Evolutionary conservation across 2,797 vertebrate species (phyloP).

Genomic region (Champsocephalus esox): DNA sequence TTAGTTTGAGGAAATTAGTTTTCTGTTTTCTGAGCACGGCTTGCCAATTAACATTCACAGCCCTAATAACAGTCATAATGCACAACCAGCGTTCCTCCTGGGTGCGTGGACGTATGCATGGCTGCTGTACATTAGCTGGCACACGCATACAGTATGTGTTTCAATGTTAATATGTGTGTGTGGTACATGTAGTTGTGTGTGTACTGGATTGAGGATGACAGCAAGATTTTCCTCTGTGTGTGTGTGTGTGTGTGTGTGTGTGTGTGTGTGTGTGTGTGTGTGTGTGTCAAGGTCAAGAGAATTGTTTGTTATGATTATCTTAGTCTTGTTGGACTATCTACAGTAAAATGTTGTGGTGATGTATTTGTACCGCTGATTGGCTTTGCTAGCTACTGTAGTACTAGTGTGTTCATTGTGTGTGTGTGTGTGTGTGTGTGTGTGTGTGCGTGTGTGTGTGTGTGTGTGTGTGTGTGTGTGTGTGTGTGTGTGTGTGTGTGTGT

Average conservation of each 20-base stretch:
- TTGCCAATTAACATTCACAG: conserved; percentile 68
- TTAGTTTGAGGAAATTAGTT: conserved; percentile 66
- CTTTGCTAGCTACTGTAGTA: conserved; percentile 23
- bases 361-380: conserved; percentile 47
- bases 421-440: conserved; percentile 38
- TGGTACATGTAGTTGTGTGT: neutral
- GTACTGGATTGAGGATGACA: conserved; percentile 44
- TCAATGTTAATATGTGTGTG: neutral
- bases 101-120: conserved; percentile 18
- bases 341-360: neutral
- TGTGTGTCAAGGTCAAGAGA: conserved; percentile 65
- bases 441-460: neutral
- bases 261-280: conserved; percentile 8
- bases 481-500: conserved; percentile 8
- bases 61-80: conserved; percentile 72
- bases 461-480: neutral
- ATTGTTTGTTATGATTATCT: conserved; percentile 48
- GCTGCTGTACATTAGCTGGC: conserved; percentile 15
- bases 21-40: conserved; percentile 65
- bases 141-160: conserved; percentile 15
- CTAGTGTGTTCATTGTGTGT: conserved; percentile 6
- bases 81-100: conserved; percentile 51
- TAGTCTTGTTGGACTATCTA: neutral
- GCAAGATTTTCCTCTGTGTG: conserved; percentile 24
- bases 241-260: neutral